Evolutionary conservation across 2,888 invertebrate genomes (phyloP).

Genomic region (Heteropelma amictum): DNA sequence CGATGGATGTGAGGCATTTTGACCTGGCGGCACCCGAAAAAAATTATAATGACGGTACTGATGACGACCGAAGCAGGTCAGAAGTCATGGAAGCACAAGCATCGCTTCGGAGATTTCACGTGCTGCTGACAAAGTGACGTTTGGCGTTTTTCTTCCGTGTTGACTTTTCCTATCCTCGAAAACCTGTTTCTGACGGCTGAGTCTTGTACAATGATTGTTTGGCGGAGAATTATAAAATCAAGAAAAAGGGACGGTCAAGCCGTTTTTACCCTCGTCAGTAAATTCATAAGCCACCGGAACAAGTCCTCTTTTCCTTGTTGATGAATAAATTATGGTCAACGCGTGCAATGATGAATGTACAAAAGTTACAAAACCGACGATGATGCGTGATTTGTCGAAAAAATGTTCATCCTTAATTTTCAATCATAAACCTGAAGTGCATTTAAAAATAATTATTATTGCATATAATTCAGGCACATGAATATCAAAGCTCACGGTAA

Average conservation of each 20-base stretch:
- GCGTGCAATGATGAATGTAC: not conserved
- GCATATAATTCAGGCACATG: too few relatives aligned
- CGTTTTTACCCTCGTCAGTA: slow-evolving; percentile 44
- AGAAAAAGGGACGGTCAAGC: slow-evolving; percentile 24
- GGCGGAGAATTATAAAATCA: slow-evolving; percentile 48
- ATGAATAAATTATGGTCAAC: slow-evolving; percentile 24
- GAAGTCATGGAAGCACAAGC: slow-evolving; percentile 26
- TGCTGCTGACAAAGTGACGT: slow-evolving; percentile 10
- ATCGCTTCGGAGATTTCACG: slow-evolving; percentile 20
- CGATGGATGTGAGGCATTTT: slow-evolving; percentile 11
- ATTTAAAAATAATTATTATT: too few relatives aligned
- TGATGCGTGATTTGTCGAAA: too few relatives aligned
- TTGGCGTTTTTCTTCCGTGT: slow-evolving; percentile 8
- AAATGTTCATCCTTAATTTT: too few relatives aligned
- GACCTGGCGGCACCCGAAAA: not conserved
- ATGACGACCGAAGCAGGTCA: not conserved
- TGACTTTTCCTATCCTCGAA: slow-evolving; percentile 45
- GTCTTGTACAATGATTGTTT: slow-evolving; percentile 41
- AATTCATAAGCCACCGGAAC: not conserved
- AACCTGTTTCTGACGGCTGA: slow-evolving; percentile 29
- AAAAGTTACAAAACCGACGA: too few relatives aligned
- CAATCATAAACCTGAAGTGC: too few relatives aligned
- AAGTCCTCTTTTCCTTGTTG: slow-evolving; percentile 8
- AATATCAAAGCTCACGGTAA: too few relatives aligned
- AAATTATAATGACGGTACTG: not conserved